Evolutionary conservation across 92 coral and sea anemone species (phyloP).

Genomic region (Phymanthus crucifer): DNA sequence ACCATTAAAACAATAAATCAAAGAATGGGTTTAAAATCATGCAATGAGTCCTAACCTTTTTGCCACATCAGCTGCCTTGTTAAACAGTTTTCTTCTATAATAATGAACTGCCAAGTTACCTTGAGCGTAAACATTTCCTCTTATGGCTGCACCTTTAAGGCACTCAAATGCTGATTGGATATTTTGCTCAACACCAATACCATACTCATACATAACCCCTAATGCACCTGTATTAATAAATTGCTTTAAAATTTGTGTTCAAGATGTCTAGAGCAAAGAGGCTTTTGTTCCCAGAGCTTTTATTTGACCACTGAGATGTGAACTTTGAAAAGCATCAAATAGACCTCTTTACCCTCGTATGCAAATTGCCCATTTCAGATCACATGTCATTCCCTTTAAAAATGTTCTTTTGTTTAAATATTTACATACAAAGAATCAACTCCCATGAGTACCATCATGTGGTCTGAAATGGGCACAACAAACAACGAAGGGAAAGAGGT

Average conservation of each 20-base stretch:
- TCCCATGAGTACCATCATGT: no score
- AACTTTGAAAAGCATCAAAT: no score
- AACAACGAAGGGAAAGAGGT: no score
- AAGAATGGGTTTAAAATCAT: not conserved
- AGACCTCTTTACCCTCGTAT: no score
- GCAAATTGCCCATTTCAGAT: no score
- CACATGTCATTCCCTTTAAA: no score
- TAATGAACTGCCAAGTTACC: slow-evolving; percentile 96
- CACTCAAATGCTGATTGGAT: slow-evolving; percentile 89
- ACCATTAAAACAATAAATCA: not conserved
- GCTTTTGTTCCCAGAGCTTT: no score
- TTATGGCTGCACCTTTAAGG: slow-evolving; percentile 80
- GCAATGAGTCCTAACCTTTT: slow-evolving; percentile 60
- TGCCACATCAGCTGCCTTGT: slow-evolving; percentile 93
- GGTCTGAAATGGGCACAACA: no score
- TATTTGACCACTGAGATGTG: no score
- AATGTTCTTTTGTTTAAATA: no score
- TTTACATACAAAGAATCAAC: no score
- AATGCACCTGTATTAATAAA: slow-evolving; percentile 70
- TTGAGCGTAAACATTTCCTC: slow-evolving; percentile 95
- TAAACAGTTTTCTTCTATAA: slow-evolving; percentile 82
- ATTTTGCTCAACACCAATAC: slow-evolving; percentile 78
- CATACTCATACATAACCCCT: slow-evolving; percentile 98
- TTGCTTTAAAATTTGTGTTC: not conserved
- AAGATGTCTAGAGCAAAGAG: no score